Conservation (phyloP, 2,888 invertebrate genomes). For the Mayetiola destructor region DNA sequence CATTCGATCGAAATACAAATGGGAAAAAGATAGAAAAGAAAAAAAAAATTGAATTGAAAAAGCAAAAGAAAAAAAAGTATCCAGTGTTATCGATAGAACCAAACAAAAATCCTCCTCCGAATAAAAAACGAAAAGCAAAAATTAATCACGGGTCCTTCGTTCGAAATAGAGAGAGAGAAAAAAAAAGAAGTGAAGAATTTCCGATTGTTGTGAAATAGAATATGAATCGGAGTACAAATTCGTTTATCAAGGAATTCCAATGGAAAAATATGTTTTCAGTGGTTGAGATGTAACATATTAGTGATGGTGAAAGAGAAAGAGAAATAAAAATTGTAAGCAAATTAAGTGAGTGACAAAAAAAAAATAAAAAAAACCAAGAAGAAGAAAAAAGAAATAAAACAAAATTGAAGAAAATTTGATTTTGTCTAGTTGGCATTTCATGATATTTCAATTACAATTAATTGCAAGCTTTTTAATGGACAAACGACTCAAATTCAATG, state of each 20-base stretch:
- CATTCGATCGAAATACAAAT: neutral
- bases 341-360: conserved; percentile 9
- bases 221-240: too few relatives aligned
- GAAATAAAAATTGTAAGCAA: conserved; percentile 5
- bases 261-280: conserved; percentile 11
- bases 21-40: neutral
- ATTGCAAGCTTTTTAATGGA: too few relatives aligned
- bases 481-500: conserved; percentile 1
- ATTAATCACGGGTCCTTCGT: too few relatives aligned
- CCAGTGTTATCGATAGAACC: too few relatives aligned
- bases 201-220: too few relatives aligned
- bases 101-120: too few relatives aligned
- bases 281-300: neutral
- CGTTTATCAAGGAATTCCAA: conserved; percentile 16
- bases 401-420: conserved; percentile 20
- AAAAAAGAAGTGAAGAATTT: too few relatives aligned
- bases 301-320: conserved; percentile 4
- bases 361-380: conserved; percentile 3
- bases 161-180: too few relatives aligned
- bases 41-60: conserved; percentile 1
- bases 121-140: too few relatives aligned
- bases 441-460: too few relatives aligned
- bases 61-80: conserved; percentile 2
- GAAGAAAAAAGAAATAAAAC: neutral
- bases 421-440: conserved; percentile 25